Percentiles rank a stretch among this genome's conserved stretches.
phyloP scores from a whole-genome alignment of 2,113 vertebrate species.

The Theristicus caerulescens region DNA sequence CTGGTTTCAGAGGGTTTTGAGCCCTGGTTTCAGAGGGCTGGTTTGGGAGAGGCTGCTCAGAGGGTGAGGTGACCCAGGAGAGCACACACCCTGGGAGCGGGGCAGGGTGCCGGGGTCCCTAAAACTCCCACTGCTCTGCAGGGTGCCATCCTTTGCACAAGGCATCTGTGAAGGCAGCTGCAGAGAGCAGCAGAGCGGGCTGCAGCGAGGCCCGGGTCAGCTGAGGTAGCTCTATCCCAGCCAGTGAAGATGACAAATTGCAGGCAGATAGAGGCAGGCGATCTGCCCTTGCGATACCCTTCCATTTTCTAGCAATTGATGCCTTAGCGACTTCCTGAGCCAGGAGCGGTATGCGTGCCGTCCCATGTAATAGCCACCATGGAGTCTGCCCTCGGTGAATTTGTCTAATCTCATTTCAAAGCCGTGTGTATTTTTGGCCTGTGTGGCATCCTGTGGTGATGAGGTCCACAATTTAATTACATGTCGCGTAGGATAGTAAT shows the following conservation, averaged over 20 bases:
- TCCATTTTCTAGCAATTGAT: neutral
- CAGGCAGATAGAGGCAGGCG: neutral
- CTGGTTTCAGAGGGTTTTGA: neutral
- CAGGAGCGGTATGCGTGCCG: neutral
- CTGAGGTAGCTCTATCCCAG: neutral
- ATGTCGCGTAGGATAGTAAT: neutral
- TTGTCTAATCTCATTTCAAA: conserved; percentile 57
- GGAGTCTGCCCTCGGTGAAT: neutral
- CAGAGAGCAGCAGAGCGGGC: neutral
- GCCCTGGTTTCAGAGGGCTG: neutral
- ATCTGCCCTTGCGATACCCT: neutral
- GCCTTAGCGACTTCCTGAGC: neutral
- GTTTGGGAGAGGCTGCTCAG: neutral
- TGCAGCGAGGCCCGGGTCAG: neutral
- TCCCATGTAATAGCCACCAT: neutral
- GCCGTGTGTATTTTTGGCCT: conserved; percentile 22
- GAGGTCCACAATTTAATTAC: conserved; percentile 40
- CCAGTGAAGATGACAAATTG: neutral
- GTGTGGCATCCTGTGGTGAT: neutral
- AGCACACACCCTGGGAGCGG: neutral
- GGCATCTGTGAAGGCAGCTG: neutral
- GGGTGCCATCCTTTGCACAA: neutral
- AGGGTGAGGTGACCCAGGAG: neutral
- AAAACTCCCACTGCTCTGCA: neutral
- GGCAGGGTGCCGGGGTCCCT: neutral